Conservation (phyloP, 35 echinoderm and acorn worm species). For the Strongylocentrotus purpuratus region DNA sequence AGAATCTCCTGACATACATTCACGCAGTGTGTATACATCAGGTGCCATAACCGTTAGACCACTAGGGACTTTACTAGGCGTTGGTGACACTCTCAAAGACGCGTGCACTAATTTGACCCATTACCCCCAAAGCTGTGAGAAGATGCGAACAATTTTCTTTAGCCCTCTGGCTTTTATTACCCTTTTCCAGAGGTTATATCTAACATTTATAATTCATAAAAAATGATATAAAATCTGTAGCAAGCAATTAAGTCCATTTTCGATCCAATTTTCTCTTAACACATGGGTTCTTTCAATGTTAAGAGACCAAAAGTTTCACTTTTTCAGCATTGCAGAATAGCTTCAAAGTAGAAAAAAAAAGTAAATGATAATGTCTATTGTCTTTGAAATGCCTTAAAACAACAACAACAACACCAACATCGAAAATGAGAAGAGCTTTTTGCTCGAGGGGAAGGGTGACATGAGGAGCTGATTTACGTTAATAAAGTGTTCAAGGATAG, state of each 20-base stretch:
- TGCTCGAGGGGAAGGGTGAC: not conserved
- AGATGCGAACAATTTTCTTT: too few species aligned
- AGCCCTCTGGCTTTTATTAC: too few species aligned
- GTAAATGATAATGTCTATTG: not conserved
- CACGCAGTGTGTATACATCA: not conserved
- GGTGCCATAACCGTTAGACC: constrained; percentile 21
- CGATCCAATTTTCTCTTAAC: too few species aligned
- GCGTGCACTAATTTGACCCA: not conserved
- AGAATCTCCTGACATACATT: constrained; percentile 15
- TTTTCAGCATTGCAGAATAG: too few species aligned
- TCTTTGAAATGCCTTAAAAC: not conserved
- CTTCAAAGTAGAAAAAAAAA: too few species aligned
- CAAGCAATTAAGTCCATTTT: too few species aligned
- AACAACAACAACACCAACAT: not conserved
- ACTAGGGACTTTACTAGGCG: not conserved
- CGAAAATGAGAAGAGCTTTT: not conserved
- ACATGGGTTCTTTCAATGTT: too few species aligned
- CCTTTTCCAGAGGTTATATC: too few species aligned
- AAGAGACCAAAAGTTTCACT: too few species aligned
- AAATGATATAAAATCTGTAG: too few species aligned
- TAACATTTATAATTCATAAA: too few species aligned
- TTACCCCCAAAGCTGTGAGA: not conserved
- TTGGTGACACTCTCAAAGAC: not conserved
- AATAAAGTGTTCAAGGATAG: not conserved
- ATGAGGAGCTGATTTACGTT: not conserved